Percentiles rank a stretch among this genome's conserved stretches.
Evolutionary conservation across 2,797 vertebrate species (phyloP).

Genomic region (Smutsia gigantea): DNA sequence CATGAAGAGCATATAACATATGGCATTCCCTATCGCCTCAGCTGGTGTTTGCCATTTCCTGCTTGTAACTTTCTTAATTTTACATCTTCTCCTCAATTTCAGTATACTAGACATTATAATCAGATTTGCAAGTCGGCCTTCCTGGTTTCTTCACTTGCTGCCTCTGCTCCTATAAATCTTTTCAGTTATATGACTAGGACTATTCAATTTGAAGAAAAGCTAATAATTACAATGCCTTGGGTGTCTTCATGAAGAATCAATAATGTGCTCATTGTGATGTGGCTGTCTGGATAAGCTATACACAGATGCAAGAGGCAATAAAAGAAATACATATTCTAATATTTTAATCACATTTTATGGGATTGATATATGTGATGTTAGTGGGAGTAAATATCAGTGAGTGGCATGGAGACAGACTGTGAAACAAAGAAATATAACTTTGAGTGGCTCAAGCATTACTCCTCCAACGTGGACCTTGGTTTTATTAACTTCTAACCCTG

Average conservation of each 20-base stretch:
- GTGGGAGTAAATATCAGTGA: constrained; percentile 26
- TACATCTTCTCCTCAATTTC: constrained; percentile 80
- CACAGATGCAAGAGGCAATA: constrained; percentile 57
- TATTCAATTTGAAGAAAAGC: constrained; percentile 53
- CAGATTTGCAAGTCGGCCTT: constrained; percentile 74
- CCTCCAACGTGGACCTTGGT: not conserved
- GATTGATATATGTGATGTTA: not conserved
- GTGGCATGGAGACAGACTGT: not conserved
- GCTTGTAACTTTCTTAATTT: constrained; percentile 83
- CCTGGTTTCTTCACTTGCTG: constrained; percentile 61
- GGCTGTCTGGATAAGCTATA: constrained; percentile 29
- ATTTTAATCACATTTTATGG: constrained; percentile 65
- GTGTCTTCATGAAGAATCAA: constrained; percentile 66
- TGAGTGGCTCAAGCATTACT: not conserved
- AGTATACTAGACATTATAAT: constrained; percentile 80
- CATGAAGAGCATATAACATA: constrained; percentile 83
- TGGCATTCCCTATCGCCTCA: constrained; percentile 83
- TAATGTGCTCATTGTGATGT: not conserved
- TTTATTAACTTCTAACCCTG: not conserved
- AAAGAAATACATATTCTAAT: constrained; percentile 54
- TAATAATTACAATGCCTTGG: constrained; percentile 55
- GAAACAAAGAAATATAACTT: not conserved
- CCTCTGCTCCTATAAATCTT: constrained; percentile 66
- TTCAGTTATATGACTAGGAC: constrained; percentile 55
- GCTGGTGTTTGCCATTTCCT: constrained; percentile 85